Conservation (phyloP, 2,113 vertebrate genomes). For the Gnathonemus echidnorhynchus region DNA sequence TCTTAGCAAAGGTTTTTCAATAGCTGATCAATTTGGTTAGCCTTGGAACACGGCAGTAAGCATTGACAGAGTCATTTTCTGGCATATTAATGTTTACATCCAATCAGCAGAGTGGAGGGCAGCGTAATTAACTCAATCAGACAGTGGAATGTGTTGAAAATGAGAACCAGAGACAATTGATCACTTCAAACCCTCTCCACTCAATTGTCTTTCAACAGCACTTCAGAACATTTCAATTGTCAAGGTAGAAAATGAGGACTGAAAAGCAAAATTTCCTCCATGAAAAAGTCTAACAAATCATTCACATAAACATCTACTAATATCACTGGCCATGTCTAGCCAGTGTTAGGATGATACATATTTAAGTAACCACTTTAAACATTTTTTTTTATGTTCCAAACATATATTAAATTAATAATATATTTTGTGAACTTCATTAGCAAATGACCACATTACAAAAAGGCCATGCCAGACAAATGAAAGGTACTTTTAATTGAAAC, state of each 20-base stretch:
- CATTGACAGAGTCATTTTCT: conserved; percentile 62
- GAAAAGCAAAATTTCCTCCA: conserved; percentile 35
- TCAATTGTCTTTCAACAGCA: conserved; percentile 62
- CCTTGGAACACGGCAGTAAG: conserved; percentile 52
- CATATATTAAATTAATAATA: neutral
- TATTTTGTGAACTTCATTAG: neutral
- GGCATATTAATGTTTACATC: conserved; percentile 69
- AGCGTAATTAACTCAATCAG: conserved; percentile 65
- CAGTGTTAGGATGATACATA: neutral
- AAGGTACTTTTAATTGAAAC: neutral
- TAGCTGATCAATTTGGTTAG: conserved; percentile 56
- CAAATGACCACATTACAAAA: neutral
- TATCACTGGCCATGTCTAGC: neutral
- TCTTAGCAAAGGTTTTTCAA: conserved; percentile 40
- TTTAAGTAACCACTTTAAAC: neutral
- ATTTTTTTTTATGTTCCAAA: neutral
- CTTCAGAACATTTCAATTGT: conserved; percentile 59
- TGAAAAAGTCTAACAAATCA: neutral
- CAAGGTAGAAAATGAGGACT: conserved; percentile 52
- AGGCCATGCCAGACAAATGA: neutral
- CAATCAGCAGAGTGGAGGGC: conserved; percentile 59
- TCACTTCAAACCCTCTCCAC: conserved; percentile 57
- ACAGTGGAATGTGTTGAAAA: conserved; percentile 54
- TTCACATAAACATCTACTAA: neutral
- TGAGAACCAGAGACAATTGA: conserved; percentile 59